Conservation (phyloP, 1,140 invertebrate genomes). For the Drosophila tristis region DNA sequence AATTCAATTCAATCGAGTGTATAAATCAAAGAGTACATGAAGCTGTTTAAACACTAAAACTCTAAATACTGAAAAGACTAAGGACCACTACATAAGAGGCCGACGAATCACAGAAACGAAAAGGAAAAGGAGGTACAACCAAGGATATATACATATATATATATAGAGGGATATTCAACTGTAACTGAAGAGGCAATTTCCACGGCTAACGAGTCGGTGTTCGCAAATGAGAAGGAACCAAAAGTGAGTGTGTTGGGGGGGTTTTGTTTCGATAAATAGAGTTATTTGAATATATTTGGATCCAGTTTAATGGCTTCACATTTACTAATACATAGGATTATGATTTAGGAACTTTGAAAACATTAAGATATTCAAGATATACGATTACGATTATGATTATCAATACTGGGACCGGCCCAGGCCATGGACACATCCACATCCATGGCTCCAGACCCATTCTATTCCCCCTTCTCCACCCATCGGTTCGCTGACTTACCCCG, state of each 20-base stretch:
- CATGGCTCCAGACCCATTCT: background rate
- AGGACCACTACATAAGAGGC: slow-evolving; percentile 39
- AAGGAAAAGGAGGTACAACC: slow-evolving; percentile 3
- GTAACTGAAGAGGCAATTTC: slow-evolving; percentile 19
- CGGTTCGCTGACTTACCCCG: slow-evolving; percentile 75
- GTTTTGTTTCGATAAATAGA: slow-evolving; percentile 25
- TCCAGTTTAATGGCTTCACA: slow-evolving; percentile 76
- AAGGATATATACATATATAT: slow-evolving; percentile 1
- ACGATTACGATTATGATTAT: slow-evolving; percentile 55
- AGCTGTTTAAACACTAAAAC: slow-evolving; percentile 3
- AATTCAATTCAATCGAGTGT: slow-evolving; percentile 13
- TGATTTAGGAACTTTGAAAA: slow-evolving; percentile 78
- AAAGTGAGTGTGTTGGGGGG: background rate
- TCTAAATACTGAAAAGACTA: slow-evolving; percentile 20
- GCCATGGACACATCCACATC: background rate
- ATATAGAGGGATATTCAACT: background rate
- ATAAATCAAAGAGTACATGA: slow-evolving; percentile 27
- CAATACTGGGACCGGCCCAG: slow-evolving; percentile 7
- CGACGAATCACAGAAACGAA: background rate
- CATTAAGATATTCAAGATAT: slow-evolving; percentile 77
- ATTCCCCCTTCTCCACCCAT: background rate
- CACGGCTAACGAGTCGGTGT: background rate
- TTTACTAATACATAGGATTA: slow-evolving; percentile 76
- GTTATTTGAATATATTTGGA: slow-evolving; percentile 66
- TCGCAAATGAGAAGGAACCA: slow-evolving; percentile 39